Percentiles rank a stretch among this genome's conserved stretches.
These are phyloP conservation scores for Montifringilla adamsi DNA, from an alignment of 2,113 vertebrate species.

Conservation along the genomic window DNA sequence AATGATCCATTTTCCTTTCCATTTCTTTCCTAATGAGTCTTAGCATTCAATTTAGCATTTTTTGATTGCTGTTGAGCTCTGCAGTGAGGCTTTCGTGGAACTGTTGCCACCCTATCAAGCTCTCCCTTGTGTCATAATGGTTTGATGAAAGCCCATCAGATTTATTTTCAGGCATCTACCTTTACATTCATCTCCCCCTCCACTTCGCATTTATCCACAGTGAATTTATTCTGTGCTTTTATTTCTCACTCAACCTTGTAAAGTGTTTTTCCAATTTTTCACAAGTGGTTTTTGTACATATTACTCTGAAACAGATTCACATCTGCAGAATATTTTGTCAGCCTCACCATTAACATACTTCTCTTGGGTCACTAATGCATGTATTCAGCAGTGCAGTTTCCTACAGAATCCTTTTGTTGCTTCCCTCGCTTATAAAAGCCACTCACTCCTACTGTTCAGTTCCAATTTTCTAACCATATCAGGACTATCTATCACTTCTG, in stretches of 20 bases:
- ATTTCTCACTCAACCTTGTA: neutral
- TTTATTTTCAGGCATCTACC: neutral
- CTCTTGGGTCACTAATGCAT: neutral
- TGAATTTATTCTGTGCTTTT: neutral
- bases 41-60: neutral
- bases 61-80: neutral
- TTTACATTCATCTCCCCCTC: neutral
- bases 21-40: constrained; percentile 15
- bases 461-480: neutral
- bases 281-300: neutral
- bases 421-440: neutral
- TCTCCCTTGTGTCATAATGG: neutral
- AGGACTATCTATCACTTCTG: neutral
- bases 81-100: neutral
- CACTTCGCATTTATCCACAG: neutral
- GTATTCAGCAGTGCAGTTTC: neutral
- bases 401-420: neutral
- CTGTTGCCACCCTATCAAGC: neutral
- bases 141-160: neutral
- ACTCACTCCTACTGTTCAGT: neutral
- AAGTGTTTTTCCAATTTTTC: neutral
- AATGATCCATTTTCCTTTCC: neutral
- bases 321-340: neutral
- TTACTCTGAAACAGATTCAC: neutral
- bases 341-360: neutral